Base-by-base conservation (phyloP, 2,888 invertebrate genomes). In the Parnassius glacialis region DNA sequence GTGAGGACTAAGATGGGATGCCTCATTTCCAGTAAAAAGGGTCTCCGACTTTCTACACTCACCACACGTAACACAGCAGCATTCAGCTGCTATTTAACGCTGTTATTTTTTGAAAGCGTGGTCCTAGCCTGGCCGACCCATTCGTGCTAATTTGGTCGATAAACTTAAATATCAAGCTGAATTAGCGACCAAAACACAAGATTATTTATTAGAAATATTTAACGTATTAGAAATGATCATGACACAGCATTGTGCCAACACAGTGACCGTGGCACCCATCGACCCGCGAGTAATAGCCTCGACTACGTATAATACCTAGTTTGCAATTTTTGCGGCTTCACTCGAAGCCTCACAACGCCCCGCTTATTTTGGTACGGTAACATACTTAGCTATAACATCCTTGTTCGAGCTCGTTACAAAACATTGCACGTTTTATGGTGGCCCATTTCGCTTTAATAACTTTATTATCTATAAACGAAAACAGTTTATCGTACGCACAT, bases 261-360 rank as follows among this genome's bases (percentile, higher is more conserved):
- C 34, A 43, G 45, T 51, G 58, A 58, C 71, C 73, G 69, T 67
- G 70, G 71, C 72, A 70, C 60, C 70, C 71, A 60, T 63, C 70
- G 69, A 73, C 25, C 43, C 44, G 25, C 58, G 59, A 71, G 66
- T 79, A 79, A 81, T 77, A 73, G 69, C 52, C n/a, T 62, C 67
- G 67, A 63, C 67, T 74, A 73, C 76, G 75, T 43, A 11, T 73
- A 73, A 75, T 72, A 72, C 72, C 64, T 66, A 70, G 73, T 74
- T 66, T 65, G 65, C 55, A 62, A 69, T 65, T 74, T 67, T 61
- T 66, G 51, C 10, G 76, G 78, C 75, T 80, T 80, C 79, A 9
- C 25, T 11, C 16, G 79, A 79, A 80, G 66, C 76, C 80, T 34
- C 70, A 70, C 57, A 65, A 68, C 54, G 44, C 55, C 60, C 25